These are phyloP conservation scores for Papilio machaon DNA, from an alignment of 1,140 invertebrate species.

Conservation along the genomic window DNA sequence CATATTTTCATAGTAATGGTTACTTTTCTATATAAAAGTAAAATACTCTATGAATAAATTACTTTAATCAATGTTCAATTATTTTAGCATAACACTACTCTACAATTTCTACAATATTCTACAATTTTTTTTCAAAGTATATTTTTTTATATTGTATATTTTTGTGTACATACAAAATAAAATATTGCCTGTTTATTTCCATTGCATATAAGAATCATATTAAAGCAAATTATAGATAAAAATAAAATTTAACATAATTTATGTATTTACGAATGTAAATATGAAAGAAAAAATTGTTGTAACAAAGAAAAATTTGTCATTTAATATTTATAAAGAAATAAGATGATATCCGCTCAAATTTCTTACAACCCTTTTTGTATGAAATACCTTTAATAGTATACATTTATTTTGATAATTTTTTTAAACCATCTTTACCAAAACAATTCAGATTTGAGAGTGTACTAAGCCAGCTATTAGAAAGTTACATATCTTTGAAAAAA, in stretches of 20 bases:
- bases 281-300: background rate
- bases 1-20: background rate
- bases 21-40: background rate
- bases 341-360: background rate
- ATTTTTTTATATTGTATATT: too few species aligned
- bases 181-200: too few species aligned
- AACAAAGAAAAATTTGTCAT: slow-evolving; percentile 1
- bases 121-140: background rate
- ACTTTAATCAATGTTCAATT: background rate
- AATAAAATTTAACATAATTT: too few species aligned
- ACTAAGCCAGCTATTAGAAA: background rate
- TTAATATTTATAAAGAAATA: background rate
- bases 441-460: background rate
- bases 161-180: too few species aligned
- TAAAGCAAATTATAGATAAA: too few species aligned
- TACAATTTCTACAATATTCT: too few species aligned
- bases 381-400: background rate
- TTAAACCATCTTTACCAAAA: background rate
- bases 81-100: background rate
- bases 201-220: too few species aligned
- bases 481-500: background rate
- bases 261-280: background rate
- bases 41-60: slow-evolving; percentile 15
- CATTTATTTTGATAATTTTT: background rate
- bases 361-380: background rate